A percentile compares a stretch with the other conserved stretches of the same genome.
Evolutionary conservation across 2,888 invertebrate genomes (phyloP).

Genomic region (Helleia helle): DNA sequence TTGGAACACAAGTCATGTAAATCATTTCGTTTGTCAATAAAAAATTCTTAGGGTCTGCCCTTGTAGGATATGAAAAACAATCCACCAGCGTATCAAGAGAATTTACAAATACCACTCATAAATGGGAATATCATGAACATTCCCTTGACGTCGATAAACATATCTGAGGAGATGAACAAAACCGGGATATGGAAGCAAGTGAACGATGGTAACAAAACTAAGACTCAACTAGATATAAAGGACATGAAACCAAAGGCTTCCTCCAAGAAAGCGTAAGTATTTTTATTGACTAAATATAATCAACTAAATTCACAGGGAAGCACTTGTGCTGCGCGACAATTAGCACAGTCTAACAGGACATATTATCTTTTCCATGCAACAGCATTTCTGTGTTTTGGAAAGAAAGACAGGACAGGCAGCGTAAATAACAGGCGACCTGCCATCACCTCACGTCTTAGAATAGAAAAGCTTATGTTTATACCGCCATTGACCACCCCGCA

Average conservation of each 20-base stretch:
- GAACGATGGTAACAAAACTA: slow-evolving; percentile 77
- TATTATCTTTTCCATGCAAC: too few relatives aligned
- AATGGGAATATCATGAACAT: slow-evolving; percentile 94
- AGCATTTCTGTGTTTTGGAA: too few relatives aligned
- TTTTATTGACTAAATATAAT: too few relatives aligned
- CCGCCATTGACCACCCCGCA: too few relatives aligned
- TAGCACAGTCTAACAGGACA: too few relatives aligned
- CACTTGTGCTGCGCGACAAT: too few relatives aligned
- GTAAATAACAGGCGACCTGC: too few relatives aligned
- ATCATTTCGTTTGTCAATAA: slow-evolving; percentile 17
- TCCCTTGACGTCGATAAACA: slow-evolving; percentile 88
- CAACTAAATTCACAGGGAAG: too few relatives aligned
- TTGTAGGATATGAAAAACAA: slow-evolving; percentile 64
- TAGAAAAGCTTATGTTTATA: too few relatives aligned
- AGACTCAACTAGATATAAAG: slow-evolving; percentile 37
- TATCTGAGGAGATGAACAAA: slow-evolving; percentile 94
- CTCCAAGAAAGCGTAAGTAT: slow-evolving; percentile 61
- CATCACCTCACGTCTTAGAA: too few relatives aligned
- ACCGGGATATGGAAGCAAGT: slow-evolving; percentile 96
- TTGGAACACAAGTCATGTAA: background rate
- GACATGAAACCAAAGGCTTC: slow-evolving; percentile 49
- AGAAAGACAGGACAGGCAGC: too few relatives aligned
- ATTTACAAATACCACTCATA: slow-evolving; percentile 89
- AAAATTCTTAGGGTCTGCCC: slow-evolving; percentile 35
- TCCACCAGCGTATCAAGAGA: slow-evolving; percentile 71